Evolutionary conservation across 2,888 invertebrate species (phyloP).

Genomic region (Hydropsyche betteni): DNA sequence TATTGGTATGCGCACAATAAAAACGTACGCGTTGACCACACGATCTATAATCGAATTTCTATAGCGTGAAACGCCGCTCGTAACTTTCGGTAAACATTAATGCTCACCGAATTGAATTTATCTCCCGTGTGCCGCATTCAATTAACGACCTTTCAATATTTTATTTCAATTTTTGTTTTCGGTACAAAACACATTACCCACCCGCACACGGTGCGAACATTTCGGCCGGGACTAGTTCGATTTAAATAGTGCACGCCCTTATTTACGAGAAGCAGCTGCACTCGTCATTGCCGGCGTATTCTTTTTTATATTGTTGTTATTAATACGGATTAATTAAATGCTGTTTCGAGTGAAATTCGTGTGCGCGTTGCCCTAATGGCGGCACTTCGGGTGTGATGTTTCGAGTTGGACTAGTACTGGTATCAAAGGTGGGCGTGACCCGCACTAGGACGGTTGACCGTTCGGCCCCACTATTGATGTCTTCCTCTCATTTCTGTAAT

Average conservation of each 20-base stretch:
- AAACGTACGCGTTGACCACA: slow-evolving; percentile 16
- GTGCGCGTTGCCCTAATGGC: no score
- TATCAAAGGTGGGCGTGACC: slow-evolving; percentile 13
- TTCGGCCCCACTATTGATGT: slow-evolving; percentile 21
- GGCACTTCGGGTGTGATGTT: no score
- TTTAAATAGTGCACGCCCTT: slow-evolving; percentile 9
- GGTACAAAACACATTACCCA: no score
- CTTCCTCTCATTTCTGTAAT: slow-evolving; percentile 25
- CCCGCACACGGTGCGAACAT: background rate
- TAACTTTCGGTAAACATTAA: slow-evolving; percentile 26
- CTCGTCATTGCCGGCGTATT: background rate
- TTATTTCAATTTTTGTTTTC: no score
- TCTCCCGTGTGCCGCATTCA: slow-evolving; percentile 33
- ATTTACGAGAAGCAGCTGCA: slow-evolving; percentile 28
- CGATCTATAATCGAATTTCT: slow-evolving; percentile 28
- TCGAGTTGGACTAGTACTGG: no score
- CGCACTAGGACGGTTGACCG: slow-evolving; percentile 4
- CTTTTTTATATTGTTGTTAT: slow-evolving; percentile 1
- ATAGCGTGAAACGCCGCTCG: slow-evolving; percentile 23
- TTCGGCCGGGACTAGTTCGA: slow-evolving; percentile 9
- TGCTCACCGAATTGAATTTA: slow-evolving; percentile 41
- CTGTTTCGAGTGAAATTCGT: no score
- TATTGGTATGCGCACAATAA: no score
- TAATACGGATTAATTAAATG: background rate
- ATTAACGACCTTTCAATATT: slow-evolving; percentile 19